Evolutionary conservation across 2,888 invertebrate genomes (phyloP).

Genomic region (Aplocera efformata): DNA sequence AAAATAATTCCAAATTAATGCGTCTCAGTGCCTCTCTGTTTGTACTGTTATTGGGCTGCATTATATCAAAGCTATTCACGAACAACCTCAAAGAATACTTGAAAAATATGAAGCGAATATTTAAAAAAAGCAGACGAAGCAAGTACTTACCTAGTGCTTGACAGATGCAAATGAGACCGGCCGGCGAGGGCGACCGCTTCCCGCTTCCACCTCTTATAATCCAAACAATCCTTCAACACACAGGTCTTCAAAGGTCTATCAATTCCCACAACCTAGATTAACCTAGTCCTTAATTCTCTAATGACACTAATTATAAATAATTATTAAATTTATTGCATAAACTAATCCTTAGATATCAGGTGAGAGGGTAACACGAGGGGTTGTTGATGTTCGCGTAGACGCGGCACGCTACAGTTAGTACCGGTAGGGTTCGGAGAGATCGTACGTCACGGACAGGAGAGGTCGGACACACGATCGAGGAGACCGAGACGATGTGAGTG

Average conservation of each 20-base stretch:
- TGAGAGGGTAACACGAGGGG: slow-evolving; percentile 37
- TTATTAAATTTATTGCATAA: slow-evolving; percentile 22
- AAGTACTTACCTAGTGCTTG: slow-evolving; percentile 65
- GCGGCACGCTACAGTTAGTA: slow-evolving; percentile 60
- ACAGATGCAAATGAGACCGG: slow-evolving; percentile 66
- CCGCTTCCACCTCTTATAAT: slow-evolving; percentile 58
- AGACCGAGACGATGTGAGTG: slow-evolving; percentile 76
- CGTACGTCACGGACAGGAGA: slow-evolving; percentile 73
- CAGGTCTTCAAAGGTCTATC: slow-evolving; percentile 48
- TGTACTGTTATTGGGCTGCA: slow-evolving; percentile 36
- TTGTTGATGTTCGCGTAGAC: slow-evolving; percentile 51
- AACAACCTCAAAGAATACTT: slow-evolving; percentile 40
- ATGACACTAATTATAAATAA: slow-evolving; percentile 35
- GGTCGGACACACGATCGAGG: slow-evolving; percentile 74
- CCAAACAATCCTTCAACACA: slow-evolving; percentile 62
- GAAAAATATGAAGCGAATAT: slow-evolving; percentile 45
- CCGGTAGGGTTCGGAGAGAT: slow-evolving; percentile 70
- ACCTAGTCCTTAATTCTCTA: slow-evolving; percentile 36
- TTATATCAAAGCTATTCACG: slow-evolving; percentile 43
- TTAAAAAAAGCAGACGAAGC: slow-evolving; percentile 54
- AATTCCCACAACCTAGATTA: slow-evolving; percentile 40
- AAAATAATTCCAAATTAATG: slow-evolving; percentile 32
- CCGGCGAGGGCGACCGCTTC: slow-evolving; percentile 47
- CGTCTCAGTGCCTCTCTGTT: slow-evolving; percentile 30
- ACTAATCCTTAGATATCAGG: slow-evolving; percentile 16